phyloP scores from a whole-genome alignment of 2,888 invertebrate species.

The Dilophus febrilis region DNA sequence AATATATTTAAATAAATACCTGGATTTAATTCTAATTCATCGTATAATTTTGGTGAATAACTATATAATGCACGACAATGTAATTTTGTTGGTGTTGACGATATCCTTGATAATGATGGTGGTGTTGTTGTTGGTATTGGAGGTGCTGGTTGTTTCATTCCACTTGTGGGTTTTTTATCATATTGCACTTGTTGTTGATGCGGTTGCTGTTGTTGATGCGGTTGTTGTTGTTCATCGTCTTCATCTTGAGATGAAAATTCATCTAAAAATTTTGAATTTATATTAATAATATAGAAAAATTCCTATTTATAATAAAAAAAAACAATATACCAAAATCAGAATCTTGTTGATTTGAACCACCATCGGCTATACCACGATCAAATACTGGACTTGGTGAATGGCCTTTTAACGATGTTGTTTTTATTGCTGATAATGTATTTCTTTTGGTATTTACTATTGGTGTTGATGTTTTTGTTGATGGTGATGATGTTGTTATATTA shows the following conservation, averaged over 20 bases:
- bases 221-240: conserved; percentile 29
- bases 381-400: conserved; percentile 14
- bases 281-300: not conserved
- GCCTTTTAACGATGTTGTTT: no score
- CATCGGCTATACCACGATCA: conserved; percentile 40
- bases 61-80: conserved; percentile 69
- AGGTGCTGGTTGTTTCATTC: conserved; percentile 21
- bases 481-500: not conserved
- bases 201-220: conserved; percentile 1
- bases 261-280: conserved; percentile 35
- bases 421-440: not conserved
- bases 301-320: conserved; percentile 10
- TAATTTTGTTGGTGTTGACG: conserved; percentile 9
- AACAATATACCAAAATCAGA: conserved; percentile 55
- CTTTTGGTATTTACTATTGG: not conserved
- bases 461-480: not conserved
- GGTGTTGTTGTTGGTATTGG: not conserved
- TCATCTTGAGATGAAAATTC: conserved; percentile 67
- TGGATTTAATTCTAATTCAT: conserved; percentile 60
- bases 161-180: no score
- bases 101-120: not conserved
- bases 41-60: conserved; percentile 72
- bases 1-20: conserved; percentile 29
- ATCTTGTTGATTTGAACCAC: conserved; percentile 72
- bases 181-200: conserved; percentile 14